phyloP scores from a whole-genome alignment of 1,140 invertebrate species.

The Drosophila bocki region DNA sequence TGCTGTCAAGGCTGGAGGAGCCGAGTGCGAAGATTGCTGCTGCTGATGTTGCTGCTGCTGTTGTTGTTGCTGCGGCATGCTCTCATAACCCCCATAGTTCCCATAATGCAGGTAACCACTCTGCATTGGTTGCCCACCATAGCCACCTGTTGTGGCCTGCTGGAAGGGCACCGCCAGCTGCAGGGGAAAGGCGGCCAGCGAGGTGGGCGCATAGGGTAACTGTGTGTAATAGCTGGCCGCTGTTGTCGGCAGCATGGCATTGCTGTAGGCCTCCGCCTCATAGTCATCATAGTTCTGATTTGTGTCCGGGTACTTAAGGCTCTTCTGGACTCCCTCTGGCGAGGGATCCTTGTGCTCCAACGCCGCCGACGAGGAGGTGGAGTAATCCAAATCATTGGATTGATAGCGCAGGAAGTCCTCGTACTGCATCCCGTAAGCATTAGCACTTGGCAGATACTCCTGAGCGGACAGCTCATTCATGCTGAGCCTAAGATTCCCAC shows the following conservation, averaged over 20 bases:
- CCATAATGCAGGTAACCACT: slow-evolving; percentile 75
- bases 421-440: slow-evolving; percentile 73
- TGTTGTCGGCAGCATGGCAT: slow-evolving; percentile 81
- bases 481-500: slow-evolving; percentile 50
- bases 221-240: slow-evolving; percentile 75
- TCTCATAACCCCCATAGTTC: slow-evolving; percentile 67
- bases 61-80: slow-evolving; percentile 25
- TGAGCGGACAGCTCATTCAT: slow-evolving; percentile 61
- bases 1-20: slow-evolving; percentile 20
- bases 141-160: slow-evolving; percentile 47
- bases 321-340: slow-evolving; percentile 87
- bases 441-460: slow-evolving; percentile 62
- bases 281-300: slow-evolving; percentile 86
- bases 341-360: slow-evolving; percentile 53
- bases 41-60: slow-evolving; percentile 39
- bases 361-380: slow-evolving; percentile 50
- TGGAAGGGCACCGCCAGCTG: slow-evolving; percentile 78
- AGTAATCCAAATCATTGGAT: slow-evolving; percentile 64
- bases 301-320: slow-evolving; percentile 87
- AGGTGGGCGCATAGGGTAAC: slow-evolving; percentile 64
- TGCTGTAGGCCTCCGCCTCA: slow-evolving; percentile 87
- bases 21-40: slow-evolving; percentile 31
- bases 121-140: slow-evolving; percentile 64
- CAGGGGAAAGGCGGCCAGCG: slow-evolving; percentile 67
- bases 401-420: slow-evolving; percentile 80